These are phyloP conservation scores for Gymnoscopelus microlampas DNA, from an alignment of 2,797 vertebrate genomes.

Conservation along the genomic window DNA sequence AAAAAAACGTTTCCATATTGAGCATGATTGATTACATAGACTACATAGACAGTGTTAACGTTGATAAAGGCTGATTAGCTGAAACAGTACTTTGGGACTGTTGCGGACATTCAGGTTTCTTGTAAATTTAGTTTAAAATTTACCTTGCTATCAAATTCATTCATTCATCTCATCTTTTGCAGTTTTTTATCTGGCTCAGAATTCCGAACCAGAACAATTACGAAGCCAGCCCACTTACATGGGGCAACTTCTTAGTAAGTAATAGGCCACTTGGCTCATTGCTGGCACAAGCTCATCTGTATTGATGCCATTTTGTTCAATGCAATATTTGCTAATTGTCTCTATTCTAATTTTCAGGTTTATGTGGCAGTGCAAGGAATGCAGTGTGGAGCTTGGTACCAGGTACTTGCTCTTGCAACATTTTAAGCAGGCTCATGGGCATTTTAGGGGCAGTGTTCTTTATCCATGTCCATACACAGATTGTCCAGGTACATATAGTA, in stretches of 20 bases:
- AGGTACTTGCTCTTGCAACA: constrained; percentile 34
- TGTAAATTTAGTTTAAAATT: too few species aligned
- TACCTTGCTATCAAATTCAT: too few species aligned
- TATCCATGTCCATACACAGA: constrained; percentile 50
- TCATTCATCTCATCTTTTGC: constrained; percentile 24
- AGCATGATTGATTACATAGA: too few species aligned
- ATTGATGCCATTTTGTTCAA: constrained; percentile 16
- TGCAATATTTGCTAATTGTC: constrained; percentile 19
- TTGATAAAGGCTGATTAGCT: too few species aligned
- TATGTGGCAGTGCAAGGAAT: background rate
- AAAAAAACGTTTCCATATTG: too few species aligned
- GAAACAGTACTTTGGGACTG: too few species aligned
- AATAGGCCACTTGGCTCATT: constrained; percentile 18
- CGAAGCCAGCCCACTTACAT: background rate
- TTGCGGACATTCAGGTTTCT: too few species aligned
- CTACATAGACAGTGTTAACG: too few species aligned
- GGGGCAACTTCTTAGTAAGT: constrained; percentile 38
- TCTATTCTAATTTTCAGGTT: constrained; percentile 30
- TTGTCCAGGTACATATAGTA: constrained; percentile 48
- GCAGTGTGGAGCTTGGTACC: background rate
- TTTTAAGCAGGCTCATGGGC: constrained; percentile 36
- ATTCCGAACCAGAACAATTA: background rate
- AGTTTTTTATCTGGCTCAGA: constrained; percentile 1
- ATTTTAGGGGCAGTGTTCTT: constrained; percentile 33
- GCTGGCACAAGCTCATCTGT: constrained; percentile 17